Conservation (phyloP, 53 echinoderm and acorn worm genomes). For the Echinometra lucunter region DNA sequence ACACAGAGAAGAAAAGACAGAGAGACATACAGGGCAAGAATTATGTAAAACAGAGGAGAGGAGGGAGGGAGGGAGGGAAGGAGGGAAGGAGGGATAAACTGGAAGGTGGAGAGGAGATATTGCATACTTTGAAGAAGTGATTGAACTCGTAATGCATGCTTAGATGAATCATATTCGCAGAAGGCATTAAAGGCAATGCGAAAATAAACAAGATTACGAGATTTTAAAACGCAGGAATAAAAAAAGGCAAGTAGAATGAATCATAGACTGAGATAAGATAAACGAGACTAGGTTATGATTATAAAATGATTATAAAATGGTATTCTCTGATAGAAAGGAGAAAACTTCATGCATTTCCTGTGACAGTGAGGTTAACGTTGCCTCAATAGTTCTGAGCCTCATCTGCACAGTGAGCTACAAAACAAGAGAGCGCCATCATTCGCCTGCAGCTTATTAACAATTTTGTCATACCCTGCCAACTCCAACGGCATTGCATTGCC, state of each 20-base stretch:
- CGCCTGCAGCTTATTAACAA: not conserved
- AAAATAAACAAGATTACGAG: no score
- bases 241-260: no score
- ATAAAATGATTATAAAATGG: not conserved
- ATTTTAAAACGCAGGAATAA: no score
- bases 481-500: not conserved
- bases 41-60: not conserved
- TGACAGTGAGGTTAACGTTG: no score
- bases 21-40: not conserved
- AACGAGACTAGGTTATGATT: not conserved
- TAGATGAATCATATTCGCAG: no score
- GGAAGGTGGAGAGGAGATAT: not conserved
- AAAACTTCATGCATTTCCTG: not conserved
- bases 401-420: not conserved
- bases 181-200: no score
- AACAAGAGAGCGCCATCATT: not conserved
- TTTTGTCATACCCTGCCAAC: no score
- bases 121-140: not conserved
- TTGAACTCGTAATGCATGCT: not conserved
- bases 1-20: not conserved
- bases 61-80: not conserved
- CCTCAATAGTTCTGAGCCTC: not conserved
- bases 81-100: not conserved
- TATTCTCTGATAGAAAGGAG: not conserved
- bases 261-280: not conserved